Evolutionary conservation across 2,888 invertebrate genomes (phyloP), one percentile per base, ranked within the genome.

Genomic region (Drosophila suboccidentalis): DNA sequence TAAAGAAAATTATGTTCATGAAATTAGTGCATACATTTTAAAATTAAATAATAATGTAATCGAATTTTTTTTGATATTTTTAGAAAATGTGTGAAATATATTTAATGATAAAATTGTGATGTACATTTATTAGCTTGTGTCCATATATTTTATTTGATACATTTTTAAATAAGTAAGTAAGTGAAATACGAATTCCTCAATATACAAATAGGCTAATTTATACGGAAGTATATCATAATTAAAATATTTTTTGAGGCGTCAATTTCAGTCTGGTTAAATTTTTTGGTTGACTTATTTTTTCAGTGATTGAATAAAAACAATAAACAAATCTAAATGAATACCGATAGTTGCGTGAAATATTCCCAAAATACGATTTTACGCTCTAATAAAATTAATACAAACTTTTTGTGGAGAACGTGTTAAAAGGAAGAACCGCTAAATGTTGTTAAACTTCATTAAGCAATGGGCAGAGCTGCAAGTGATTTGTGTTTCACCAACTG

Each of bases 381-480:
- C 84, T 84, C 84, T 77, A 84, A 84, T 84, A 84, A 84, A 86
- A 88, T 73, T 67, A 66, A 64, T 61, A 41, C 53, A 61, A 86
- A 80, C 66, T 88, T 82, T 76, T 46, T 44, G 17, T 38, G 11
- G 36, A 34, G 51, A 58, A 65, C 58, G 76, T 49, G 61, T 74
- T 55, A 81, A 79, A 78, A 64, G 64, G 76, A 82, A 74, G 80
- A 70, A 58, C 78, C 80, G 80, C 80, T 85, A 80, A 85, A 78
- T 71, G 78, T 72, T 75, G 67, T 67, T 69, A 83, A 85, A 84
- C 82, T 84, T 82, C 86, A 77, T 80, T 84, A 80, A 82, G 63
- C 84, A 70, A 71, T 15, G 43, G 64, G 68, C 55, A 36, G 43
- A 55, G 54, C 62, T 46, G 4, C 15, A 38, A 72, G 41, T 59